phyloP scores from a whole-genome alignment of 2,888 invertebrate species.

The Branchipolynoe longqiensis region DNA sequence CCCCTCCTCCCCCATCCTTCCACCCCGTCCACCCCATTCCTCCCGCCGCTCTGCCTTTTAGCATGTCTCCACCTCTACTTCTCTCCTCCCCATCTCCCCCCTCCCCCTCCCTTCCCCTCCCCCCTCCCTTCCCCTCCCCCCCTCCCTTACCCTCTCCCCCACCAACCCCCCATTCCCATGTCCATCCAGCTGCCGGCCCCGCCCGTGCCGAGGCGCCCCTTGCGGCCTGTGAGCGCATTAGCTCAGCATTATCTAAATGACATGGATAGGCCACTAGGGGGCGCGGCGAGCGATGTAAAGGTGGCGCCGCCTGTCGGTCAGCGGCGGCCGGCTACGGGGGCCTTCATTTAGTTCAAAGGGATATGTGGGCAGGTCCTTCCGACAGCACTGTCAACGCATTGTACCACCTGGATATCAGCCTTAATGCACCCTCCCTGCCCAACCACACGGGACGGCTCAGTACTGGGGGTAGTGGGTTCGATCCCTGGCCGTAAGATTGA shows the following conservation, averaged over 20 bases:
- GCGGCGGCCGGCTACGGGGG: not conserved
- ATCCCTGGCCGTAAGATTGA: too few species aligned
- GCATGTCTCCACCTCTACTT: too few species aligned
- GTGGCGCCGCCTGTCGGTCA: not conserved
- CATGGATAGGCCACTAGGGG: slow-evolving; percentile 44
- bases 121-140: not conserved
- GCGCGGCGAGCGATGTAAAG: not conserved
- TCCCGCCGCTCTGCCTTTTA: not conserved
- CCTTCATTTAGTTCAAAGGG: slow-evolving; percentile 21
- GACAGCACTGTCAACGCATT: too few species aligned
- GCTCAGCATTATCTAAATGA: slow-evolving; percentile 48
- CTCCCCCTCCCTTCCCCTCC: not conserved
- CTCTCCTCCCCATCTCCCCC: not conserved
- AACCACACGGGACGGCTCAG: too few species aligned
- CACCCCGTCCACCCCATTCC: not conserved
- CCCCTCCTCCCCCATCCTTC: not conserved
- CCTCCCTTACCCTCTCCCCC: not conserved
- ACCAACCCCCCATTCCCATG: not conserved
- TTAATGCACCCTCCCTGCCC: too few species aligned
- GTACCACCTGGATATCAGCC: too few species aligned
- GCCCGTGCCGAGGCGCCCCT: slow-evolving; percentile 5
- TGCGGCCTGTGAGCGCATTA: slow-evolving; percentile 43
- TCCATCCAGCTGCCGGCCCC: not conserved
- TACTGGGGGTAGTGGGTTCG: too few species aligned
- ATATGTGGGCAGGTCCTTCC: too few species aligned